These are phyloP conservation scores for Thecophora atra DNA, from an alignment of 2,888 invertebrate species.

Conservation along the genomic window DNA sequence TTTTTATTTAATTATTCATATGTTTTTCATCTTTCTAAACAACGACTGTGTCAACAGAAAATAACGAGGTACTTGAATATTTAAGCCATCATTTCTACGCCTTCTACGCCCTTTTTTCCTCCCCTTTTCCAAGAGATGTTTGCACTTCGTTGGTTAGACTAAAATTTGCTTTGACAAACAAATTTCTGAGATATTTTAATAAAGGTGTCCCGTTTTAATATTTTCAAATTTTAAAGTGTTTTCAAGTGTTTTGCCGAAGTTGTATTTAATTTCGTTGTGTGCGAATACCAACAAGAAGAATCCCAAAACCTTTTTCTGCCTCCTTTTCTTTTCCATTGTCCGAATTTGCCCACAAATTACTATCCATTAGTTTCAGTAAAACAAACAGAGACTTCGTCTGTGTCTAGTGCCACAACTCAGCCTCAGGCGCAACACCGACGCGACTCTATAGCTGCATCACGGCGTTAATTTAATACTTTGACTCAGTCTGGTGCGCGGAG, in stretches of 20 bases:
- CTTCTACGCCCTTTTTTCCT: no score
- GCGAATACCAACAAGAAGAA: neutral
- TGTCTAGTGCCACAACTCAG: constrained; percentile 12
- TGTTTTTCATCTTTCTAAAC: neutral
- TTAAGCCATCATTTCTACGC: neutral
- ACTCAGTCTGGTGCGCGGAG: neutral
- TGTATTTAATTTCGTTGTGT: constrained; percentile 21
- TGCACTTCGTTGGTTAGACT: no score
- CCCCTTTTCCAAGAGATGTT: no score
- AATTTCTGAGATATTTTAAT: constrained; percentile 5
- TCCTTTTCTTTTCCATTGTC: neutral
- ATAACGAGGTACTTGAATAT: neutral
- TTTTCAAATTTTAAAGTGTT: constrained; percentile 24
- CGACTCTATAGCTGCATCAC: constrained; percentile 22
- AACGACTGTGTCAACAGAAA: constrained; percentile 20
- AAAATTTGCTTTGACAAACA: neutral
- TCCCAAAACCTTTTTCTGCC: no score
- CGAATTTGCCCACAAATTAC: neutral
- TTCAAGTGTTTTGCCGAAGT: constrained; percentile 24
- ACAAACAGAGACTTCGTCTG: neutral
- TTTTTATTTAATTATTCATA: no score
- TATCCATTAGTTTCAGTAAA: neutral
- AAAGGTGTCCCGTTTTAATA: no score
- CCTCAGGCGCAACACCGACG: constrained; percentile 2
- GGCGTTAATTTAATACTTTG: constrained; percentile 17